A percentile compares a stretch with the other conserved stretches of the same genome.
phyloP scores from a whole-genome alignment of 2,888 invertebrate genomes.

The Nebria brevicollis region DNA sequence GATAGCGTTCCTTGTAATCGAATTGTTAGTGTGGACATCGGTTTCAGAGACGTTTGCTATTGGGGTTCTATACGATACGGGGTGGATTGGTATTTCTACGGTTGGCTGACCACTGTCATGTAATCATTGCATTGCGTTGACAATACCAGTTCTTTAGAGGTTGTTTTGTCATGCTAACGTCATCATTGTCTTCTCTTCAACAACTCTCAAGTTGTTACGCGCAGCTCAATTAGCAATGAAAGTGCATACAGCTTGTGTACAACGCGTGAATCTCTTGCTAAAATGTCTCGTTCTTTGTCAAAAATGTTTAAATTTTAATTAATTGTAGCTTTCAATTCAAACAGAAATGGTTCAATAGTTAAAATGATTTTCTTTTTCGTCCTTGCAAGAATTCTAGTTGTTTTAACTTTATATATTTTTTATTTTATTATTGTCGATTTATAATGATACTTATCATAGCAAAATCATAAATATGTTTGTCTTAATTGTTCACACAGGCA shows the following conservation, averaged over 20 bases:
- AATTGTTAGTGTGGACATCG: not conserved
- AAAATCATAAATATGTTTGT: too few relatives aligned
- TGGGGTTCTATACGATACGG: not conserved
- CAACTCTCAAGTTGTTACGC: not conserved
- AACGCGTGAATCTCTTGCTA: not conserved
- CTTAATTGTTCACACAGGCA: too few relatives aligned
- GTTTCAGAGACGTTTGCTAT: not conserved
- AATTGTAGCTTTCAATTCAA: too few relatives aligned
- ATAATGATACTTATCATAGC: too few relatives aligned
- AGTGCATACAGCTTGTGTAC: not conserved
- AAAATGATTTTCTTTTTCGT: too few relatives aligned
- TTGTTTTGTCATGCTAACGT: constrained; percentile 25
- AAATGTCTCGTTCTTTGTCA: not conserved
- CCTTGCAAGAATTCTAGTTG: too few relatives aligned
- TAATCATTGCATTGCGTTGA: constrained; percentile 56
- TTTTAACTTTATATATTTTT: too few relatives aligned
- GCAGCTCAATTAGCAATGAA: not conserved
- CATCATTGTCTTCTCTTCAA: constrained; percentile 20
- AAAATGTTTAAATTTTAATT: too few relatives aligned
- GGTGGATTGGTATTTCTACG: constrained; percentile 50
- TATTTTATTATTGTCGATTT: too few relatives aligned
- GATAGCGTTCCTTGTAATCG: not conserved
- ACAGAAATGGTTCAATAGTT: too few relatives aligned
- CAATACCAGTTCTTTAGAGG: constrained; percentile 58
- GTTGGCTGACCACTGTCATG: constrained; percentile 53